Conservation (phyloP, 2,888 invertebrate genomes). For the Heliconius charithonia region DNA sequence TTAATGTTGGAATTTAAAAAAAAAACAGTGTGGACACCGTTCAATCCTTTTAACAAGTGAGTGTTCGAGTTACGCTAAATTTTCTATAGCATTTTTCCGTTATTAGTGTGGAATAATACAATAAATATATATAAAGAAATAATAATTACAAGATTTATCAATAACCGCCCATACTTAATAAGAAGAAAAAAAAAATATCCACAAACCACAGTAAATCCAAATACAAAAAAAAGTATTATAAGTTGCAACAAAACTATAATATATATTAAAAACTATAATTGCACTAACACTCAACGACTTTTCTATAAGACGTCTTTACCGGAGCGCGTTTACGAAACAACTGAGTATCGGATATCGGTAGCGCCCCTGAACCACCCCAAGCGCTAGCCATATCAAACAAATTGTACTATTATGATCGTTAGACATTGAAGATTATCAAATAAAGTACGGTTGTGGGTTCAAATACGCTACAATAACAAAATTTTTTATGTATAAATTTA, state of each 20-base stretch:
- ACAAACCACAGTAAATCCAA: conserved; percentile 1
- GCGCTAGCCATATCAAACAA: background rate
- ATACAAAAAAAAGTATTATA: background rate
- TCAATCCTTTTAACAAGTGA: background rate
- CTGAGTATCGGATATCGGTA: background rate
- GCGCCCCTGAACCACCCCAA: conserved; percentile 26
- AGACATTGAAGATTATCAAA: background rate
- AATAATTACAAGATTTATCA: background rate
- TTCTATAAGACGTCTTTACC: conserved; percentile 1
- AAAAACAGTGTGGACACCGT: background rate
- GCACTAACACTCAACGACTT: background rate
- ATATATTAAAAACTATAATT: background rate
- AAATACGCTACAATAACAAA: background rate
- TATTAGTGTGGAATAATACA: background rate
- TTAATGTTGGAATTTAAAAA: background rate
- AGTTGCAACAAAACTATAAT: background rate
- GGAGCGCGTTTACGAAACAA: background rate
- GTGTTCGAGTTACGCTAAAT: background rate
- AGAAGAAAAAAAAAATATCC: background rate
- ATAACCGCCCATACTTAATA: too few relatives aligned
- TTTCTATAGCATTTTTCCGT: background rate
- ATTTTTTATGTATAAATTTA: too few relatives aligned
- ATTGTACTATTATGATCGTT: background rate
- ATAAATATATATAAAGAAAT: background rate
- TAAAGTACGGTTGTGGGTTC: background rate